Conservation (phyloP, 2,113 vertebrate genomes). For the Glaucomys volans region DNA sequence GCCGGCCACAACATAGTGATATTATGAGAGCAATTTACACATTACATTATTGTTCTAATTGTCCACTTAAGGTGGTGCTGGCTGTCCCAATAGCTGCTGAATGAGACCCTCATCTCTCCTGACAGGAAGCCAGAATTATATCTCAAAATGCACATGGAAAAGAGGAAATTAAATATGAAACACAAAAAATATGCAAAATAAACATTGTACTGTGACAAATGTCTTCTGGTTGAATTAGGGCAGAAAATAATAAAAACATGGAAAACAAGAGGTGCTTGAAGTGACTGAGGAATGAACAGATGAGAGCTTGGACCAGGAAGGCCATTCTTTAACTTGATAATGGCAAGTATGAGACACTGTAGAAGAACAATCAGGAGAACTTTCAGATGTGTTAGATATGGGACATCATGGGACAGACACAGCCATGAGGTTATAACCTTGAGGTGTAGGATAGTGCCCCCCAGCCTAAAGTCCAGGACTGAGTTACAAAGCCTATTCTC, state of each 20-base stretch:
- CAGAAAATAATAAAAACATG: not conserved
- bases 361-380: not conserved
- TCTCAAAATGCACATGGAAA: not conserved
- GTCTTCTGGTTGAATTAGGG: not conserved
- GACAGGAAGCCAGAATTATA: constrained; percentile 12
- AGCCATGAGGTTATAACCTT: no score
- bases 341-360: not conserved
- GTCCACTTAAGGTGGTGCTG: not conserved
- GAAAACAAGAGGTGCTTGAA: not conserved
- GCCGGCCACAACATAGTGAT: not conserved
- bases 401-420: not conserved
- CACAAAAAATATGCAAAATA: constrained; percentile 14
- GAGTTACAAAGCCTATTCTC: not conserved
- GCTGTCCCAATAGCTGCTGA: not conserved
- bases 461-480: not conserved
- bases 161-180: not conserved
- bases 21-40: constrained; percentile 9
- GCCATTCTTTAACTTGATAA: not conserved
- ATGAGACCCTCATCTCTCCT: not conserved
- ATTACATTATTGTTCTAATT: constrained; percentile 26
- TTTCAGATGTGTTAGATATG: not conserved
- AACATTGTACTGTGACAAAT: not conserved
- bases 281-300: not conserved
- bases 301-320: not conserved
- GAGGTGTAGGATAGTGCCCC: not conserved